Evolutionary conservation across 1,140 invertebrate species (phyloP).

Genomic region (Temnothorax curvispinosus): DNA sequence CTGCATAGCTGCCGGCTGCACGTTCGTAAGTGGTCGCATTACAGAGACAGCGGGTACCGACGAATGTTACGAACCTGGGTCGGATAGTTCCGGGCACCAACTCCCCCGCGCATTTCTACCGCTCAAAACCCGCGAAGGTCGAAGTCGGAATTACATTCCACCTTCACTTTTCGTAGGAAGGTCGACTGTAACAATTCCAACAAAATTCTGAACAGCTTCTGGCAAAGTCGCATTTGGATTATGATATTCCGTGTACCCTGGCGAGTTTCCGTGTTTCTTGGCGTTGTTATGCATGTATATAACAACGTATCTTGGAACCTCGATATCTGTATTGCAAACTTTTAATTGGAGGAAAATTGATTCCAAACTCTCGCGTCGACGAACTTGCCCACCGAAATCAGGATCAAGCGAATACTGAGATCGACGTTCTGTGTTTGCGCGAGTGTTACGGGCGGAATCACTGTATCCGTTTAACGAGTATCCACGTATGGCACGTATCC

Average conservation of each 20-base stretch:
- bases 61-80: conserved; percentile 64
- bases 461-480: conserved; percentile 6
- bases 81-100: conserved; percentile 62
- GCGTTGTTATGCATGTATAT: too few species aligned
- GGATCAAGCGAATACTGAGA: background rate
- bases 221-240: background rate
- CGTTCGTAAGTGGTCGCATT: conserved; percentile 71
- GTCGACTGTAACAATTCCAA: conserved; percentile 1
- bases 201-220: background rate
- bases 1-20: conserved; percentile 62
- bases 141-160: conserved; percentile 47
- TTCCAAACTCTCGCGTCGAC: background rate
- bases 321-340: background rate
- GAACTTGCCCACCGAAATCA: background rate
- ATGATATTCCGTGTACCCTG: background rate
- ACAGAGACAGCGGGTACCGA: conserved; percentile 61
- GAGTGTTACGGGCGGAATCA: background rate
- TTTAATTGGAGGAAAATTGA: background rate
- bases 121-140: conserved; percentile 17
- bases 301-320: background rate
- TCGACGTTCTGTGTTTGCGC: too few species aligned
- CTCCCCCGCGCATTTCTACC: conserved; percentile 58
- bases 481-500: too few species aligned
- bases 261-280: background rate
- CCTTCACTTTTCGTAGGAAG: conserved; percentile 51